Conservation (phyloP, 1,140 invertebrate genomes). For the Diorhabda sublineata region DNA sequence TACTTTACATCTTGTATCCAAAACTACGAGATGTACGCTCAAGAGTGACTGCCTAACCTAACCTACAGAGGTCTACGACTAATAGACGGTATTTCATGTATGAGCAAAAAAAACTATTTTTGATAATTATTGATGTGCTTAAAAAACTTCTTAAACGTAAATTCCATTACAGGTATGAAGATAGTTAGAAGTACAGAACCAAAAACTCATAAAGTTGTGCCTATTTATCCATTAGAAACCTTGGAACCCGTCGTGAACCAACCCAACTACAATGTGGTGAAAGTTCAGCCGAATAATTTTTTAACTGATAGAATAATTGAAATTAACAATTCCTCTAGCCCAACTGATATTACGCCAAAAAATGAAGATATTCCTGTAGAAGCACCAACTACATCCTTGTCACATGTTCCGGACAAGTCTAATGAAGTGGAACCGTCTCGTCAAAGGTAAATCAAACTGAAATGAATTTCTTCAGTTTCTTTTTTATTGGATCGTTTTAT, state of each 20-base stretch:
- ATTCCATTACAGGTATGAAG: slow-evolving; percentile 20
- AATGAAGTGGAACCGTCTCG: too few relatives aligned
- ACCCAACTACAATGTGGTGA: slow-evolving; percentile 37
- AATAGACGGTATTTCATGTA: too few relatives aligned
- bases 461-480: too few relatives aligned
- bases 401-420: too few relatives aligned
- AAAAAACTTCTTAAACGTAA: not conserved
- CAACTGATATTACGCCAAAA: not conserved
- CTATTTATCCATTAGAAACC: slow-evolving; percentile 11
- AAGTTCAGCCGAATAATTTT: slow-evolving; percentile 46
- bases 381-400: too few relatives aligned
- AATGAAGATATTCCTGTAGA: not conserved
- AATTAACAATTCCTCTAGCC: slow-evolving; percentile 17
- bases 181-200: slow-evolving; percentile 13
- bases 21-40: too few relatives aligned
- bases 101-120: too few relatives aligned
- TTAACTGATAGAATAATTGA: slow-evolving; percentile 28
- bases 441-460: too few relatives aligned
- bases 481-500: not conserved
- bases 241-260: slow-evolving; percentile 7
- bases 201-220: slow-evolving; percentile 13
- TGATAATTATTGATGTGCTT: not conserved
- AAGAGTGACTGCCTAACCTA: too few relatives aligned
- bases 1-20: too few relatives aligned
- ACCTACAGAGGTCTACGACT: too few relatives aligned